phyloP scores from a whole-genome alignment of 2,888 invertebrate species.

The Colletes collaris region DNA sequence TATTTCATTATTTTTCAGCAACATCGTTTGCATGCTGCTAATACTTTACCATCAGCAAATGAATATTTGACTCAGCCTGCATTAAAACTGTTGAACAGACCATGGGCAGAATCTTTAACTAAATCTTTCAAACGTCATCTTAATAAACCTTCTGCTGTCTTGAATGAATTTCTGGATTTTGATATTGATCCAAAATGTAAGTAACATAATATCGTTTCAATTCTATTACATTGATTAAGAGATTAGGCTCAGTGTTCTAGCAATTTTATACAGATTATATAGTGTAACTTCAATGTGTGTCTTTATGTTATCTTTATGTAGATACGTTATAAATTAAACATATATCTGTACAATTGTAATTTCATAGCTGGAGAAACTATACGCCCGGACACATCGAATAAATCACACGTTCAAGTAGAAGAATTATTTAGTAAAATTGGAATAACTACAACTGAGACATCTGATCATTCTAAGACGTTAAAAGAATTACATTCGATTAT shows the following conservation, averaged over 20 bases:
- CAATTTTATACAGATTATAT: too few relatives aligned
- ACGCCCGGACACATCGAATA: slow-evolving; percentile 8
- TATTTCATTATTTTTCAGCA: slow-evolving; percentile 9
- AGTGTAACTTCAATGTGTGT: too few relatives aligned
- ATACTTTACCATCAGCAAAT: neutral
- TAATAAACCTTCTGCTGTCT: neutral
- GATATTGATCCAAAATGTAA: slow-evolving; percentile 1
- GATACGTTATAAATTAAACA: neutral
- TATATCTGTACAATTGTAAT: neutral
- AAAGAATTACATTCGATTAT: slow-evolving; percentile 1
- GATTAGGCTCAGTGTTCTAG: neutral
- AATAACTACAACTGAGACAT: neutral
- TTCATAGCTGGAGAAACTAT: slow-evolving; percentile 16
- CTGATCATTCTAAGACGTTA: neutral
- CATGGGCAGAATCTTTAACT: slow-evolving; percentile 11
- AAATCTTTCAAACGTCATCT: neutral
- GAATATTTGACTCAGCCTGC: slow-evolving; percentile 13
- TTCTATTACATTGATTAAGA: neutral
- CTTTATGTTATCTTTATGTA: neutral
- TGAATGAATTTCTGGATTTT: slow-evolving; percentile 13
- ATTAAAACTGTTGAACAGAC: neutral
- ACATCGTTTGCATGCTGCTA: neutral
- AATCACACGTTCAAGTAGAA: neutral
- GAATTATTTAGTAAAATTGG: slow-evolving; percentile 26
- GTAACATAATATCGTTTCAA: neutral